Evolutionary conservation across 2,797 vertebrate species (phyloP).

Genomic region (Hirundo rustica): DNA sequence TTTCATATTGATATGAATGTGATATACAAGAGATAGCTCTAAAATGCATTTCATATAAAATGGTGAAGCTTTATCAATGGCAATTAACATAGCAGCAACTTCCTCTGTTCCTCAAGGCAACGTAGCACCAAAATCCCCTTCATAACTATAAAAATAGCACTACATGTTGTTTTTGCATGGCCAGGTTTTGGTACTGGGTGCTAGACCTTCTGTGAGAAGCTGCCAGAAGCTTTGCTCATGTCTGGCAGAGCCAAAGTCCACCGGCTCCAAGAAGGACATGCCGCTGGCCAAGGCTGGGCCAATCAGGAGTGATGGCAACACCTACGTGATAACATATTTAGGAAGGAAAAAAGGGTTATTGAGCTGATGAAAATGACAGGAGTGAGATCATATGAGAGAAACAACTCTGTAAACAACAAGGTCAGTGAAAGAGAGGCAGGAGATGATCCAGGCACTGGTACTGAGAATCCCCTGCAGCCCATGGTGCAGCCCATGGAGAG

Average conservation of each 20-base stretch:
- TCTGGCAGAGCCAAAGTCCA: neutral
- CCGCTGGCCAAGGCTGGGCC: neutral
- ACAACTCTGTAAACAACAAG: neutral
- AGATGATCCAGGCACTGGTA: accelerated
- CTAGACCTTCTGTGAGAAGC: neutral
- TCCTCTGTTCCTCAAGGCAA: neutral
- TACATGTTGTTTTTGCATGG: neutral
- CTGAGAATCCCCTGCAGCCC: neutral
- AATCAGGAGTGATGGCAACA: accelerated
- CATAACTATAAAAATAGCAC: neutral
- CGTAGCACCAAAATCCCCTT: neutral
- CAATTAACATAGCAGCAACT: neutral
- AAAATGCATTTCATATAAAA: neutral
- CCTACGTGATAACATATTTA: neutral
- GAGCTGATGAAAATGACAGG: neutral
- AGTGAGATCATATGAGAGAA: neutral
- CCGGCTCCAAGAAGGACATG: accelerated
- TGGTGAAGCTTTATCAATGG: neutral
- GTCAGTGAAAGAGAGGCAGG: neutral
- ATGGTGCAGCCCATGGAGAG: accelerated
- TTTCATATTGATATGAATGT: neutral
- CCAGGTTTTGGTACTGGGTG: neutral
- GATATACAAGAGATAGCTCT: neutral
- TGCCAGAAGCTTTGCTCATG: neutral
- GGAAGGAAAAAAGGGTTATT: neutral